phyloP scores from a whole-genome alignment of 2,888 invertebrate genomes.

The Lucinisca nassula region DNA sequence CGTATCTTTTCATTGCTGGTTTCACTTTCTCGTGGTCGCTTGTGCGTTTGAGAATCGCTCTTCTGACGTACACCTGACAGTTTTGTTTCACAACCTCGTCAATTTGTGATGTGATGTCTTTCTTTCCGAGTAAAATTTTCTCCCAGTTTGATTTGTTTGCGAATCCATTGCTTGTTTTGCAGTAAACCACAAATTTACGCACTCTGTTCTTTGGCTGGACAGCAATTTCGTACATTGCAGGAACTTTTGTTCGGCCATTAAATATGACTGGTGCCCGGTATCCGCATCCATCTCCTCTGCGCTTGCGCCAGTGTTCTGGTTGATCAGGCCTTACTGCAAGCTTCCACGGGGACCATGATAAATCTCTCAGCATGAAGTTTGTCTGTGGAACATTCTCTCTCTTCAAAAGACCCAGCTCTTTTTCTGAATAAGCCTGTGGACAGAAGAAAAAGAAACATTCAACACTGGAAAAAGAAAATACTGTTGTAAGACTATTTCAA shows the following conservation, averaged over 20 bases:
- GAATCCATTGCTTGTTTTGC: conserved; percentile 63
- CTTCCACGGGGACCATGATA: conserved; percentile 74
- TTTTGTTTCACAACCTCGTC: conserved; percentile 63
- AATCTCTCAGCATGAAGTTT: conserved; percentile 69
- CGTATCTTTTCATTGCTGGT: conserved; percentile 61
- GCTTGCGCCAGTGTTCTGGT: conserved; percentile 34
- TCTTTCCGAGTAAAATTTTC: conserved; percentile 58
- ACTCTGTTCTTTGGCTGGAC: conserved; percentile 58
- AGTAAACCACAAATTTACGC: conserved; percentile 69
- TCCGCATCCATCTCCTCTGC: conserved; percentile 60
- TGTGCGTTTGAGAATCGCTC: conserved; percentile 48
- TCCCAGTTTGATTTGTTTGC: conserved; percentile 63
- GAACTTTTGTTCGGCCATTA: conserved; percentile 58
- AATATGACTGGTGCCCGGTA: conserved; percentile 63
- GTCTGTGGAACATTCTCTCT: conserved; percentile 69
- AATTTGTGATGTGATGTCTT: conserved; percentile 63
- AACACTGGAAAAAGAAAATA: neutral
- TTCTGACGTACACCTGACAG: conserved; percentile 64
- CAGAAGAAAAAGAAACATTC: neutral
- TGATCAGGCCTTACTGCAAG: conserved; percentile 51
- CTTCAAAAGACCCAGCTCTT: conserved; percentile 50
- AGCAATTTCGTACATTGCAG: conserved; percentile 74
- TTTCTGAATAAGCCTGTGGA: conserved; percentile 34
- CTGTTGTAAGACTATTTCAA: too few relatives aligned
- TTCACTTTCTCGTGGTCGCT: conserved; percentile 34